These are phyloP conservation scores for Pampusana beccarii DNA, from an alignment of 2,113 vertebrate genomes.

Conservation along the genomic window DNA sequence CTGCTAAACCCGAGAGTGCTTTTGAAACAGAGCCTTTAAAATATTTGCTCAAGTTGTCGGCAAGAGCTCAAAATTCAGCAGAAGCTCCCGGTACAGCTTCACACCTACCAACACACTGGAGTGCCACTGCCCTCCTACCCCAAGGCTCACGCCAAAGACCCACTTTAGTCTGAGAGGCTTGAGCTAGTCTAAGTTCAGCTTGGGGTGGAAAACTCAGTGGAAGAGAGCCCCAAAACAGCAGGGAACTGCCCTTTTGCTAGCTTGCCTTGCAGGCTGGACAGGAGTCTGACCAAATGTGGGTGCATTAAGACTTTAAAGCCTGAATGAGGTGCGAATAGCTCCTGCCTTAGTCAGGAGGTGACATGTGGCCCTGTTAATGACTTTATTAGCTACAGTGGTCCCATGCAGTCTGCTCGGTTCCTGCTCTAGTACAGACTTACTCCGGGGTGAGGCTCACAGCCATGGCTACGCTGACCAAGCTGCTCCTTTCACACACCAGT, in stretches of 20 bases:
- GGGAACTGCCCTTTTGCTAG: background rate
- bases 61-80: background rate
- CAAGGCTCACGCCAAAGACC: background rate
- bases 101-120: too few species aligned
- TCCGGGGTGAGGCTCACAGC: background rate
- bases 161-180: background rate
- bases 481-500: fast-evolving
- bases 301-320: background rate
- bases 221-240: fast-evolving
- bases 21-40: background rate
- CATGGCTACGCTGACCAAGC: fast-evolving
- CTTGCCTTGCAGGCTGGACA: background rate
- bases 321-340: background rate
- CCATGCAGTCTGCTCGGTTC: background rate
- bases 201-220: background rate
- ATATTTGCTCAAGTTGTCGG: background rate
- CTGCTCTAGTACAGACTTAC: background rate
- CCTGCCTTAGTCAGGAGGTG: background rate
- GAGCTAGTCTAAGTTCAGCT: background rate
- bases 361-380: background rate
- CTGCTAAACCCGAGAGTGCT: background rate
- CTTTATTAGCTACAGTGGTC: background rate
- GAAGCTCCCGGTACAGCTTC: background rate
- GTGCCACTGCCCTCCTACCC: background rate
- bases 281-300: background rate